Percentiles rank a stretch among this genome's conserved stretches.
phyloP scores from a whole-genome alignment of 2,888 invertebrate genomes.

The Dimorphilus gyrociliatus region DNA sequence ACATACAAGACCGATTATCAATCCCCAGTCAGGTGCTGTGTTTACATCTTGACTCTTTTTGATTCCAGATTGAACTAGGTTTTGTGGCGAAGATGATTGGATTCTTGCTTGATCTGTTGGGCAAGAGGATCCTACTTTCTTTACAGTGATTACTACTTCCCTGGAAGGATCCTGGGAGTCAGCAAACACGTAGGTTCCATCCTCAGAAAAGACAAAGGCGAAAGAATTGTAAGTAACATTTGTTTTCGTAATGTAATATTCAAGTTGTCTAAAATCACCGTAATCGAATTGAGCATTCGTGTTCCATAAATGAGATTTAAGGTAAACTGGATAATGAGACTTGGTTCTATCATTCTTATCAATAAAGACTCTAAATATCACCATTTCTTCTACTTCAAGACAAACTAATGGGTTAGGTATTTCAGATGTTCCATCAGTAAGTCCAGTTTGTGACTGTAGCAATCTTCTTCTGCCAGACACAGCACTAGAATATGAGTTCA shows the following conservation, averaged over 20 bases:
- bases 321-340: conserved; percentile 29
- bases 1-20: conserved; percentile 26
- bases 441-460: background rate
- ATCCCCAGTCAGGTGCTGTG: conserved; percentile 29
- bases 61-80: conserved; percentile 20
- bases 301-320: conserved; percentile 26
- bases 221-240: conserved; percentile 28
- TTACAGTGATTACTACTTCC: conserved; percentile 23
- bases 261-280: conserved; percentile 25
- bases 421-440: conserved; percentile 10
- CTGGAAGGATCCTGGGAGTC: conserved; percentile 24
- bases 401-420: conserved; percentile 27
- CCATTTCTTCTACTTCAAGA: conserved; percentile 23
- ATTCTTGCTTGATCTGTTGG: conserved; percentile 15
- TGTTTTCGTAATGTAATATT: conserved; percentile 22
- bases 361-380: conserved; percentile 26
- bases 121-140: conserved; percentile 21
- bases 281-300: conserved; percentile 30
- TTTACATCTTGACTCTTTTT: conserved; percentile 17
- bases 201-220: conserved; percentile 24
- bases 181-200: conserved; percentile 29
- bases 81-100: conserved; percentile 18
- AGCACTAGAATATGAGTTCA: background rate
- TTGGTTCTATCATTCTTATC: conserved; percentile 17
- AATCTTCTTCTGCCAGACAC: conserved; percentile 3